Percentiles rank a stretch among this genome's conserved stretches.
These are phyloP conservation scores for Lasiommata megera DNA, from an alignment of 2,888 invertebrate species.

Conservation along the genomic window DNA sequence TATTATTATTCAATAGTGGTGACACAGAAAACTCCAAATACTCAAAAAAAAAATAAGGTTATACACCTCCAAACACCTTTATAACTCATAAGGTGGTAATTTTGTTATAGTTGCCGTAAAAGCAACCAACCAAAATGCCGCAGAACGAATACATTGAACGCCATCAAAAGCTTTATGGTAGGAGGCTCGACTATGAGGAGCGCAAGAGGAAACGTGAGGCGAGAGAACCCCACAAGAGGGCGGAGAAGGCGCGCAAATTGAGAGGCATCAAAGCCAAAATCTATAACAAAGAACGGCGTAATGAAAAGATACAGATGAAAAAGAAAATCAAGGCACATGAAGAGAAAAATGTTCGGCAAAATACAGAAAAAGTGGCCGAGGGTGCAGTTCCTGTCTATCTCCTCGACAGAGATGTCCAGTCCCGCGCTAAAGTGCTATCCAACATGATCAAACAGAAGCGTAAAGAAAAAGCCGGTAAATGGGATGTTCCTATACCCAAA, in stretches of 20 bases:
- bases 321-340: conserved; percentile 99
- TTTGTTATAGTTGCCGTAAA: conserved; percentile 80
- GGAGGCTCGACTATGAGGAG: conserved; percentile 98
- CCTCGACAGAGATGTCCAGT: conserved; percentile 97
- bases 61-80: conserved; percentile 28
- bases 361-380: conserved; percentile 91
- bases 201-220: conserved; percentile 97
- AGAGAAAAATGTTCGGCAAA: conserved; percentile 94
- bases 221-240: conserved; percentile 94
- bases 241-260: conserved; percentile 94
- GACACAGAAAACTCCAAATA: background rate
- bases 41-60: conserved; percentile 12
- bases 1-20: background rate
- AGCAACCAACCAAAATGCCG: conserved; percentile 90
- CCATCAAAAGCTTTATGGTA: conserved; percentile 97
- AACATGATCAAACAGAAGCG: conserved; percentile 99
- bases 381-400: conserved; percentile 98
- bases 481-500: conserved; percentile 99
- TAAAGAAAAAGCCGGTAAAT: conserved; percentile 99
- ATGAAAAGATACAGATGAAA: conserved; percentile 99
- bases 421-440: conserved; percentile 96
- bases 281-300: conserved; percentile 96
- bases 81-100: conserved; percentile 55
- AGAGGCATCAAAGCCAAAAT: conserved; percentile 98
- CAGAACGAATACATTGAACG: conserved; percentile 99